phyloP scores from a whole-genome alignment of 2,113 vertebrate genomes.

The Corvus hawaiiensis region DNA sequence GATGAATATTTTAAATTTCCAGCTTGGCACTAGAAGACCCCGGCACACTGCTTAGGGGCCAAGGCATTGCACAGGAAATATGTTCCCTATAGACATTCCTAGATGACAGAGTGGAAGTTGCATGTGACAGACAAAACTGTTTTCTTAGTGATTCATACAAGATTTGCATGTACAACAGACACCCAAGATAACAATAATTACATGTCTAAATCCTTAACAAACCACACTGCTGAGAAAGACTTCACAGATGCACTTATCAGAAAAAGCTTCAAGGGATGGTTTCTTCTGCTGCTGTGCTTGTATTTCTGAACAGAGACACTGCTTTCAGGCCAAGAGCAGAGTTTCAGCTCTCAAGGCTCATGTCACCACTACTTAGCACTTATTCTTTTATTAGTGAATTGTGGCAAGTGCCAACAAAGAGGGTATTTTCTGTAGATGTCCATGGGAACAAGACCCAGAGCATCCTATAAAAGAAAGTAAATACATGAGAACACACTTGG shows the following conservation, averaged over 20 bases:
- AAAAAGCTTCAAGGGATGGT: background rate
- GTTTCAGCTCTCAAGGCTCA: background rate
- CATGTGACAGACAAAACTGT: background rate
- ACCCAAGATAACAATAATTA: slow-evolving; percentile 12
- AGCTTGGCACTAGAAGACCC: background rate
- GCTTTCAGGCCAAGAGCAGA: background rate
- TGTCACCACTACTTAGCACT: background rate
- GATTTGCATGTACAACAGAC: slow-evolving; percentile 10
- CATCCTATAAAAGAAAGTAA: background rate
- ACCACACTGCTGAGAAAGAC: background rate
- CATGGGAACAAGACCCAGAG: background rate
- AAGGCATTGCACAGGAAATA: background rate
- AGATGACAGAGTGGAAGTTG: background rate
- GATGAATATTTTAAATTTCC: background rate
- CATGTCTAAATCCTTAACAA: slow-evolving; percentile 1
- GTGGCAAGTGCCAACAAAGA: background rate
- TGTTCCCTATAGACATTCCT: background rate
- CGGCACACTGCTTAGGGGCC: background rate
- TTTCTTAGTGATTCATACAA: slow-evolving; percentile 15
- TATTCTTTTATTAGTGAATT: background rate
- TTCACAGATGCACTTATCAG: background rate
- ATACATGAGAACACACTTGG: background rate
- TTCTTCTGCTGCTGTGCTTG: background rate
- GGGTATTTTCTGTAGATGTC: background rate
- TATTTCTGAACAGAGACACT: background rate